Conservation (phyloP, 1,140 invertebrate species). For the Drosophila murphyi region DNA sequence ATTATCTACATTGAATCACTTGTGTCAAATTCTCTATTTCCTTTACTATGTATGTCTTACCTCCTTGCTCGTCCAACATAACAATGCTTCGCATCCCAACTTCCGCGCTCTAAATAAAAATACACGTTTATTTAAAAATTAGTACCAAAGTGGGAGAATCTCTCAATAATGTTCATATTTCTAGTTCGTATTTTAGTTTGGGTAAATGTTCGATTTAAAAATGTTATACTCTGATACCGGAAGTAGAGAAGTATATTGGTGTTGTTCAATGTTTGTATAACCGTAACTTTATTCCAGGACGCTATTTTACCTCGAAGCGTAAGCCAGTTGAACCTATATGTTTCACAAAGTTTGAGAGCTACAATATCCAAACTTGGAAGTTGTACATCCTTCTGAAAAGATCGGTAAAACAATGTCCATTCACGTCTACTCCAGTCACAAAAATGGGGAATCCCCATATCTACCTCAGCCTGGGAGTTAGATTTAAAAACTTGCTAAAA, state of each 20-base stretch:
- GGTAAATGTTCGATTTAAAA: neutral
- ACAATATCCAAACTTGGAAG: too few relatives aligned
- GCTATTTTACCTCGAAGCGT: too few relatives aligned
- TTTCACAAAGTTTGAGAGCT: too few relatives aligned
- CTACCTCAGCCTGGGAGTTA: too few relatives aligned
- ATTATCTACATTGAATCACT: neutral
- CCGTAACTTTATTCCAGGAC: too few relatives aligned
- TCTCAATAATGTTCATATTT: conserved; percentile 4
- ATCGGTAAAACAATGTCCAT: too few relatives aligned
- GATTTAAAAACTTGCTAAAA: too few relatives aligned
- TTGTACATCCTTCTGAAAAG: too few relatives aligned
- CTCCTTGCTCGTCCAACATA: conserved; percentile 97
- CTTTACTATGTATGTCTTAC: conserved; percentile 87
- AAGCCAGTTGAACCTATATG: too few relatives aligned
- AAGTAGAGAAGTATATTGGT: neutral
- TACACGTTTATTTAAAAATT: conserved; percentile 66
- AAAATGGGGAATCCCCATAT: too few relatives aligned
- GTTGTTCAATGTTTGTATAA: neutral
- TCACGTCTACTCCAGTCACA: too few relatives aligned
- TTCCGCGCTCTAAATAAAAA: conserved; percentile 92
- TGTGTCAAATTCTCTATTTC: conserved; percentile 8
- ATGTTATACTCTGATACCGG: conserved; percentile 1
- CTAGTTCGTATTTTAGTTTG: conserved; percentile 5
- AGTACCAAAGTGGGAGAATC: conserved; percentile 50
- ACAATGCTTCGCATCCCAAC: conserved; percentile 97